Evolutionary conservation across 2,888 invertebrate species (phyloP).

Genomic region (Leucoma salicis): DNA sequence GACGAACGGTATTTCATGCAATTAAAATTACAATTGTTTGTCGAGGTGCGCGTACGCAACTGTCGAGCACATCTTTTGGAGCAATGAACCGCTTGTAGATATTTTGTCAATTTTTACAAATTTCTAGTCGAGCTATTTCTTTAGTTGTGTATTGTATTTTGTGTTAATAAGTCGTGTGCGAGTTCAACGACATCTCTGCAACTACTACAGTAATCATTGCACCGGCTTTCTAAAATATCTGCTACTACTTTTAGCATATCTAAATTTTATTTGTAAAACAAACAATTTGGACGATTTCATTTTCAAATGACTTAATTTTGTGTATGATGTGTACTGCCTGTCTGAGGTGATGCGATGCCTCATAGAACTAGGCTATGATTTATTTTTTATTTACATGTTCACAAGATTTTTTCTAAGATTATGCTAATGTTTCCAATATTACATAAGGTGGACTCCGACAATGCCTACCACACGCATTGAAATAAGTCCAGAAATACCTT

Average conservation of each 20-base stretch:
- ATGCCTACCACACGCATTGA: no score
- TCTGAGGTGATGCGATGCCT: no score
- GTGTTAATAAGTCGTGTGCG: background rate
- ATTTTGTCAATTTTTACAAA: constrained; percentile 6
- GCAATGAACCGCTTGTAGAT: constrained; percentile 8
- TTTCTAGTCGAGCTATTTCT: background rate
- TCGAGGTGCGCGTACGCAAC: constrained; percentile 5
- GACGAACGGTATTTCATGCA: constrained; percentile 32
- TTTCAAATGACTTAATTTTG: background rate
- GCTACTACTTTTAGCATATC: background rate
- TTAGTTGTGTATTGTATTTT: background rate
- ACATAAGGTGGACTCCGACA: no score
- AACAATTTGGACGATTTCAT: background rate
- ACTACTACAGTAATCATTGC: background rate
- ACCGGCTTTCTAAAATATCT: background rate
- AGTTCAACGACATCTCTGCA: background rate
- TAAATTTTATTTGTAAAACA: background rate
- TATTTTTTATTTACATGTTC: no score
- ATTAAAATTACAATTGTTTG: constrained; percentile 26
- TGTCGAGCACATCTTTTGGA: constrained; percentile 1
- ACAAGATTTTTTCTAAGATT: no score
- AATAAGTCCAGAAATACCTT: no score
- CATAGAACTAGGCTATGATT: no score
- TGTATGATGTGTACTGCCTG: no score
- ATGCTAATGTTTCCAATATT: no score